phyloP scores from a whole-genome alignment of 92 coral and sea anemone species.

The Porites divaricata region DNA sequence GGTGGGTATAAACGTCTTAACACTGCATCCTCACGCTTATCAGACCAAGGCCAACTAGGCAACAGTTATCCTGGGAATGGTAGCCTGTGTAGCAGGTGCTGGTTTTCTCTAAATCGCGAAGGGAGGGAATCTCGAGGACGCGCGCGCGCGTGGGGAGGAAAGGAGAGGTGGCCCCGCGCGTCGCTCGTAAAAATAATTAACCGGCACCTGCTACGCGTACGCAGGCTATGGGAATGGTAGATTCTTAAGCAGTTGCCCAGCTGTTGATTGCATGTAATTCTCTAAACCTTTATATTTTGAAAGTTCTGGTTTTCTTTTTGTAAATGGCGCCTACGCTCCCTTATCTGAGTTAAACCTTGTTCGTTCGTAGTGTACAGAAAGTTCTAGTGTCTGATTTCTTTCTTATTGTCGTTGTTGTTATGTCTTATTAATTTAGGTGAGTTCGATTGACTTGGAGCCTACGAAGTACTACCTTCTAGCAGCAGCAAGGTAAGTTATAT shows the following conservation, averaged over 20 bases:
- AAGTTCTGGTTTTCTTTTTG: too few relatives aligned
- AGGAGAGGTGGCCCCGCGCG: too few relatives aligned
- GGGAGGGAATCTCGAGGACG: too few relatives aligned
- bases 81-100: too few relatives aligned
- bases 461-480: constrained; percentile 84
- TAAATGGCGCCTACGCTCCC: neutral
- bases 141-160: too few relatives aligned
- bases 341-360: neutral
- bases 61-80: too few relatives aligned
- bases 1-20: too few relatives aligned
- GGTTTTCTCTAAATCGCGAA: too few relatives aligned
- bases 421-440: constrained; percentile 53
- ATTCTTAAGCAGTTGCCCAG: neutral
- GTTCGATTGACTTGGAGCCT: constrained; percentile 88
- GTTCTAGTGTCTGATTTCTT: neutral
- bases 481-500: constrained; percentile 62
- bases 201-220: neutral
- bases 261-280: neutral
- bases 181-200: too few relatives aligned
- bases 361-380: neutral
- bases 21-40: too few relatives aligned
- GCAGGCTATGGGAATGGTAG: too few relatives aligned
- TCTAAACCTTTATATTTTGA: neutral
- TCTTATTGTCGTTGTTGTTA: neutral
- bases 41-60: too few relatives aligned